phyloP scores from a whole-genome alignment of 2,888 invertebrate genomes.

The Leptodirus hochenwartii region DNA sequence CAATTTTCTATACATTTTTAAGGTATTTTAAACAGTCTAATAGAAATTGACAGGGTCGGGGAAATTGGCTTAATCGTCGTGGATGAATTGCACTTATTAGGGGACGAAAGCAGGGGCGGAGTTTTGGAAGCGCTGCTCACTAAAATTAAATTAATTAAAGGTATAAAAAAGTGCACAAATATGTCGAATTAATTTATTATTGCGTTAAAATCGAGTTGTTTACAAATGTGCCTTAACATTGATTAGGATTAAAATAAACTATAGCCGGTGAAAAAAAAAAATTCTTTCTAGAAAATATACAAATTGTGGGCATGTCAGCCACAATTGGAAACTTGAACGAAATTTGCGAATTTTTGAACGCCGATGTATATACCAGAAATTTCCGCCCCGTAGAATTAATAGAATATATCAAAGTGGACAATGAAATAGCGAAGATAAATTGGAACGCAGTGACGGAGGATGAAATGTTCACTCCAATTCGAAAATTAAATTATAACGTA shows the following conservation, averaged over 20 bases:
- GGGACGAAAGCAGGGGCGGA: conserved; percentile 72
- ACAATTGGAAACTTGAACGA: conserved; percentile 84
- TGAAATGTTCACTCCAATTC: conserved; percentile 32
- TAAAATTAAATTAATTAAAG: conserved; percentile 52
- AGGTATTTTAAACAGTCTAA: conserved; percentile 67
- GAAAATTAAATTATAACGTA: conserved; percentile 33
- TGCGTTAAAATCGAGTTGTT: background rate
- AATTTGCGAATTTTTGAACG: conserved; percentile 59
- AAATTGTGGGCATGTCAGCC: conserved; percentile 94
- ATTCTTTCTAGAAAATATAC: conserved; percentile 38
- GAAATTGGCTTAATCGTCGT: conserved; percentile 68
- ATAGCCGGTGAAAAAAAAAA: conserved; percentile 2
- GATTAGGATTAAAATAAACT: conserved; percentile 2
- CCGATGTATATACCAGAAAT: conserved; percentile 63
- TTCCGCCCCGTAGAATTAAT: conserved; percentile 79
- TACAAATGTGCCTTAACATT: background rate
- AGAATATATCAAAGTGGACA: conserved; percentile 66
- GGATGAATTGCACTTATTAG: conserved; percentile 88
- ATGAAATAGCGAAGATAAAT: conserved; percentile 33
- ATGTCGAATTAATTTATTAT: conserved; percentile 12
- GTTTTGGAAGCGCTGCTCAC: conserved; percentile 68
- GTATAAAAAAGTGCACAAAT: no score
- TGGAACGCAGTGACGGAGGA: conserved; percentile 27
- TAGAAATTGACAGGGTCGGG: conserved; percentile 53
- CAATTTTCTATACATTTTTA: no score